phyloP scores from a whole-genome alignment of 2,888 invertebrate species.

The Melieria crassipennis region DNA sequence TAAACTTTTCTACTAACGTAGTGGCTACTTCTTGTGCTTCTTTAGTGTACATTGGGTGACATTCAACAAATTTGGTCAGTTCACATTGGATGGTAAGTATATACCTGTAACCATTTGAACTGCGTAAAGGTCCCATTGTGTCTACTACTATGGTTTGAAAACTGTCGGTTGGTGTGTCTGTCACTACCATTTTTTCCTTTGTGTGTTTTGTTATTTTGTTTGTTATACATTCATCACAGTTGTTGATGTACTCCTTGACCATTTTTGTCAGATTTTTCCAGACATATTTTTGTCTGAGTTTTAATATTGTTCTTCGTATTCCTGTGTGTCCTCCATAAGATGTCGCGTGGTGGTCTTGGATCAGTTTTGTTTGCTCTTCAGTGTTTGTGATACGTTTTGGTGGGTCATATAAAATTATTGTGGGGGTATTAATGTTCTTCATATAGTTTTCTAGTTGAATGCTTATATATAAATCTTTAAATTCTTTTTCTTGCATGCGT shows the following conservation, averaged over 20 bases:
- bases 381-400: background rate
- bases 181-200: background rate
- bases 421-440: conserved; percentile 1
- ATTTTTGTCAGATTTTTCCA: conserved; percentile 11
- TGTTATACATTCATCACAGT: conserved; percentile 1
- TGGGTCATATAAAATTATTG: conserved; percentile 11
- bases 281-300: conserved; percentile 11
- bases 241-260: conserved; percentile 9
- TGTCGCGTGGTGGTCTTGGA: background rate
- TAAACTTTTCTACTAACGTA: background rate
- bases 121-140: background rate
- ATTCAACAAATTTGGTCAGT: too few relatives aligned
- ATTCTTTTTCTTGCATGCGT: too few relatives aligned
- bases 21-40: too few relatives aligned
- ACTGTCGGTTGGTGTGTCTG: background rate
- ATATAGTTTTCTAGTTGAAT: conserved; percentile 5
- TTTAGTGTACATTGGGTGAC: too few relatives aligned
- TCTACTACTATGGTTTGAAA: background rate
- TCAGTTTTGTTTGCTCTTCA: background rate
- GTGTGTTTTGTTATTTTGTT: background rate
- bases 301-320: conserved; percentile 13
- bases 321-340: background rate
- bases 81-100: too few relatives aligned
- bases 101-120: background rate
- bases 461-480: conserved; percentile 6